Evolutionary conservation across 2,888 invertebrate species (phyloP).

Genomic region (Anodontia alba): DNA sequence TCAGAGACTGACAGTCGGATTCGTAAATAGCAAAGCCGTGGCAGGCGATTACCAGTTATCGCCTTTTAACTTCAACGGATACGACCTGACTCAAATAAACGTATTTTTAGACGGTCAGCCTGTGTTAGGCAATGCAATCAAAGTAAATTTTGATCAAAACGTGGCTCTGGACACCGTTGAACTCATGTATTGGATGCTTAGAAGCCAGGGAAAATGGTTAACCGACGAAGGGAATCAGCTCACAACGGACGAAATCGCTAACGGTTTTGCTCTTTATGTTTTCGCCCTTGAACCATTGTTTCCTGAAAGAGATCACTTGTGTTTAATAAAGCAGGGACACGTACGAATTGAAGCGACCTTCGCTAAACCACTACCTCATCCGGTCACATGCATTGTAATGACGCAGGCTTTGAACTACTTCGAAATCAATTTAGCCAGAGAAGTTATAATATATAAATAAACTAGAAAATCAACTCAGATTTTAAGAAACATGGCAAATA

Average conservation of each 20-base stretch:
- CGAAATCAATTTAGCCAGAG: conserved; percentile 27
- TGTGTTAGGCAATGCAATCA: conserved; percentile 17
- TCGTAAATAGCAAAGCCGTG: conserved; percentile 32
- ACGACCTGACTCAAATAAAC: conserved; percentile 22
- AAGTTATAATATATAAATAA: conserved; percentile 16
- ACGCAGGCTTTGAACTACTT: conserved; percentile 22
- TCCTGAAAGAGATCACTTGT: conserved; percentile 6
- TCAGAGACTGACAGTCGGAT: conserved; percentile 22
- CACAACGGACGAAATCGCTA: conserved; percentile 8
- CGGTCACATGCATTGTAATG: conserved; percentile 34
- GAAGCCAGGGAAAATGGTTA: conserved; percentile 3
- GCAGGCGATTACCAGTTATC: conserved; percentile 24
- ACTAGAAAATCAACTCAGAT: not conserved
- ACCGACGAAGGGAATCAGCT: conserved; percentile 23
- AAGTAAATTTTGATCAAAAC: conserved; percentile 13
- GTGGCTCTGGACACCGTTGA: conserved; percentile 12
- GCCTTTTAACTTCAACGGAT: conserved; percentile 37
- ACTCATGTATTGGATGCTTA: conserved; percentile 14
- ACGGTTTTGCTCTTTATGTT: conserved; percentile 25
- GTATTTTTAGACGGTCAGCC: conserved; percentile 24
- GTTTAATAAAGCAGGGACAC: conserved; percentile 31
- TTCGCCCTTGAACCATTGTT: conserved; percentile 32
- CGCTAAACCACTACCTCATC: not conserved
- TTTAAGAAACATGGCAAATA: not conserved
- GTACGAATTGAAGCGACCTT: conserved; percentile 23